Evolutionary conservation across 2,113 vertebrate genomes (phyloP).

Genomic region (Solea solea): DNA sequence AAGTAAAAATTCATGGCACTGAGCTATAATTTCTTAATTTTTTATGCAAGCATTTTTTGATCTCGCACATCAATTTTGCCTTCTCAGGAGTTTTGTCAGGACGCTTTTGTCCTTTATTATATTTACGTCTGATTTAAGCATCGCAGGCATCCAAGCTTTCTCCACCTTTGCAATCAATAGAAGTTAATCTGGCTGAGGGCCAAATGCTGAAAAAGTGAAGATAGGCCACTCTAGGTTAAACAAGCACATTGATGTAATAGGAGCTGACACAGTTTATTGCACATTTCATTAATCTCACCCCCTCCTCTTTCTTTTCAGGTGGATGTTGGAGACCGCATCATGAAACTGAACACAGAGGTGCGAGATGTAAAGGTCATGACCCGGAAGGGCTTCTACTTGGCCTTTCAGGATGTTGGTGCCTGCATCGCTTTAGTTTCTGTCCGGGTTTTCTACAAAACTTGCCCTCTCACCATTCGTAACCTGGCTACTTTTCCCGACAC

Average conservation of each 20-base stretch:
- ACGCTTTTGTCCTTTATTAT: conserved; percentile 36
- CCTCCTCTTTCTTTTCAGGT: conserved; percentile 69
- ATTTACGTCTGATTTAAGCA: conserved; percentile 27
- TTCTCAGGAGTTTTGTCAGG: conserved; percentile 37
- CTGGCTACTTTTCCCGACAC: conserved; percentile 98
- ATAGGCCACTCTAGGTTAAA: conserved; percentile 42
- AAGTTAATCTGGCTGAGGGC: conserved; percentile 36
- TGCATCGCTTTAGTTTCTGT: conserved; percentile 97
- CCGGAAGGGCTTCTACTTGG: conserved; percentile 96
- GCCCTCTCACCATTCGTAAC: conserved; percentile 92
- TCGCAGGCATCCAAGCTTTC: conserved; percentile 31
- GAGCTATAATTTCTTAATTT: conserved; percentile 52
- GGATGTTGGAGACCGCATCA: conserved; percentile 97
- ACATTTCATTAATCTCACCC: conserved; percentile 20
- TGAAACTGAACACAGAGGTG: conserved; percentile 97
- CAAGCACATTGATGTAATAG: conserved; percentile 30
- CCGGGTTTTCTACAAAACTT: conserved; percentile 97
- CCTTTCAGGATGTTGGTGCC: conserved; percentile 97
- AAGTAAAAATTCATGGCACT: conserved; percentile 42
- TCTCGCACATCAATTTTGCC: conserved; percentile 38
- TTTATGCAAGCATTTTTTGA: conserved; percentile 54
- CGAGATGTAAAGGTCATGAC: conserved; percentile 92
- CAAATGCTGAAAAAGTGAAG: conserved; percentile 45
- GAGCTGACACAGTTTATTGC: conserved; percentile 25
- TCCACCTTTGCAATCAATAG: conserved; percentile 47